Evolutionary conservation across 2,797 vertebrate species (phyloP), one percentile per base, ranked within the genome.

Genomic region (Passerculus sandwichensis): DNA sequence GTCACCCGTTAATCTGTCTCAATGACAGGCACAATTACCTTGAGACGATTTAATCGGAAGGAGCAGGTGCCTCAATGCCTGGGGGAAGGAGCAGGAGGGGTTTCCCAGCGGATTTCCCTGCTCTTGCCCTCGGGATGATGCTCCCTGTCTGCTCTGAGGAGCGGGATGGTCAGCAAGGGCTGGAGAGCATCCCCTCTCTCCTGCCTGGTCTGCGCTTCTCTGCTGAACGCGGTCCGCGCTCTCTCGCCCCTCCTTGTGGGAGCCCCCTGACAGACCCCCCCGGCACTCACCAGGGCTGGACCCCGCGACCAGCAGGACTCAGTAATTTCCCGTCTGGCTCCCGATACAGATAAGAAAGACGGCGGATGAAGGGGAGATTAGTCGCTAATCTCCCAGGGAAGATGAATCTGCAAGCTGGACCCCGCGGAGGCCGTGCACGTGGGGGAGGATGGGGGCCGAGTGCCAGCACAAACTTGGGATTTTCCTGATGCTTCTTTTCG

Each of bases 1-100:
- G 96, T 97, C 93, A 83, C 88, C 88, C 11, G 53, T 80, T 98
- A 98, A 98, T 97, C 97, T 97, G 91, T 80, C 96, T 96, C 97
- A 97, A 77, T 91, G 97, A 97, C 97, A 97, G 56, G 85, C 94
- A 93, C 97, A 94, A 97, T 97, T 97, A 98, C 95, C 91, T 96
- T 93, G 81, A 95, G 93, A 97, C 64, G 78, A 94, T 96, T 97
- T 97, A 97, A 97, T 97, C 89, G 17, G 90, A 85, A 93, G 80
- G 69, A 89, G 62, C 29, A 57, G 74, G 71, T 2, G 36, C 65
- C 89, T 81, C 14, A 70, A 11, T 5, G 51, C 71, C 54, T 32
- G 10, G 71, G 88, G 67, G 91, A 81, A 89, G 89, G 73, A 90
- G 84, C 89, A 90, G 92, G 83, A 91, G 88, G 86, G 79, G 64